Conservation (phyloP, 2,888 invertebrate species). For the Coelopa pilipes region DNA sequence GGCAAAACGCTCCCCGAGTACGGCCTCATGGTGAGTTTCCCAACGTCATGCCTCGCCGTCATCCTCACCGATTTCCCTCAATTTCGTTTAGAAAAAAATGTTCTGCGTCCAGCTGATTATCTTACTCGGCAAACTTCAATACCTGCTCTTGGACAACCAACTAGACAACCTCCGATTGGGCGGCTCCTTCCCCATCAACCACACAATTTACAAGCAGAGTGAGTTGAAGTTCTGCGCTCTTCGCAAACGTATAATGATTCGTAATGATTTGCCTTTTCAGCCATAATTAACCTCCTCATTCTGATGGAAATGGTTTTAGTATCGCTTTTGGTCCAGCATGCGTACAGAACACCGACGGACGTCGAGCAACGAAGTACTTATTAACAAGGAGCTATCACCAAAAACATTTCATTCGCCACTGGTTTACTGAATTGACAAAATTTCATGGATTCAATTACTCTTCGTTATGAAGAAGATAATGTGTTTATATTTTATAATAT, state of each 20-base stretch:
- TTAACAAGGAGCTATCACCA: neutral
- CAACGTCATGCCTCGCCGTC: neutral
- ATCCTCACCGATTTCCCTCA: neutral
- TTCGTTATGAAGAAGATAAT: too few relatives aligned
- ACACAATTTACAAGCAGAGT: constrained; percentile 64
- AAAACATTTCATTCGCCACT: too few relatives aligned
- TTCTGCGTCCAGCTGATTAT: constrained; percentile 62
- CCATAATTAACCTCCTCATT: constrained; percentile 61
- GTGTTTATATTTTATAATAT: too few relatives aligned
- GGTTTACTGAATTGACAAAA: too few relatives aligned
- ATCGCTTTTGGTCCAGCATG: constrained; percentile 61
- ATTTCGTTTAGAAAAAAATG: constrained; percentile 57
- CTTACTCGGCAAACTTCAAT: constrained; percentile 63
- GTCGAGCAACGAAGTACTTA: constrained; percentile 18
- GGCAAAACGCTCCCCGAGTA: constrained; percentile 56
- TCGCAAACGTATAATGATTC: neutral
- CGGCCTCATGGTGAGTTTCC: constrained; percentile 53
- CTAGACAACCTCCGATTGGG: constrained; percentile 55
- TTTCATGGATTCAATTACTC: too few relatives aligned
- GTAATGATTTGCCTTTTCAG: constrained; percentile 46
- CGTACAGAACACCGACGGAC: constrained; percentile 56
- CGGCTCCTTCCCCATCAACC: constrained; percentile 61
- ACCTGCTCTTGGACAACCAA: constrained; percentile 56
- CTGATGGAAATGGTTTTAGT: constrained; percentile 63
- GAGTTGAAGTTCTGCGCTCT: constrained; percentile 36